Evolutionary conservation across 2,113 vertebrate genomes (phyloP).

Genomic region (Zootoca vivipara): DNA sequence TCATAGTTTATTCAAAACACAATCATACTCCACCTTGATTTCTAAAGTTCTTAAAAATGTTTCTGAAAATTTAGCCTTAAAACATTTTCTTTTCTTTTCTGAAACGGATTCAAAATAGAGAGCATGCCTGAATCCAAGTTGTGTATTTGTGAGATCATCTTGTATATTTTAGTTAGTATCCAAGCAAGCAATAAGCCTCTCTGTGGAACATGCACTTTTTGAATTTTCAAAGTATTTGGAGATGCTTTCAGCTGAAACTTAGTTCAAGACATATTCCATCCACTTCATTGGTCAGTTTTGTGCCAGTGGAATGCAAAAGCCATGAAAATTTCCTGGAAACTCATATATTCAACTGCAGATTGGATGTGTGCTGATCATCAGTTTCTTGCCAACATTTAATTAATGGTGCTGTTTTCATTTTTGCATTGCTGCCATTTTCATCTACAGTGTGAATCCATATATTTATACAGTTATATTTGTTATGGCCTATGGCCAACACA

Average conservation of each 20-base stretch:
- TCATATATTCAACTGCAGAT: neutral
- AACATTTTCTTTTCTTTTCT: neutral
- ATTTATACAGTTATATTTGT: neutral
- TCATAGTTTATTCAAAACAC: neutral
- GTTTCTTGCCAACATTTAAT: neutral
- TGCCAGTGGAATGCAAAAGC: neutral
- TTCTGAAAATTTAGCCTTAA: neutral
- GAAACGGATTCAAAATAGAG: neutral
- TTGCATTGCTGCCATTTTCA: neutral
- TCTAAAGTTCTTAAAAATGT: neutral
- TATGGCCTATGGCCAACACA: neutral
- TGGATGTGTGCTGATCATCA: neutral
- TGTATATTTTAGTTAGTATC: neutral
- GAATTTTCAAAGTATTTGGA: neutral
- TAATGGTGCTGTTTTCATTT: neutral
- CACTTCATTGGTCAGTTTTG: neutral
- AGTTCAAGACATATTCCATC: too few relatives aligned
- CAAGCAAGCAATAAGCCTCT: neutral
- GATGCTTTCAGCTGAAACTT: neutral
- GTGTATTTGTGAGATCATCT: neutral
- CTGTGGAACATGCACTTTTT: neutral
- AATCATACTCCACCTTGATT: neutral
- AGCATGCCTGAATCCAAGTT: neutral
- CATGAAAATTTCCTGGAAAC: neutral
- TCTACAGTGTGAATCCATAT: neutral